Base-by-base conservation (phyloP, 2,888 invertebrate genomes). In the Drosophila rubida region DNA sequence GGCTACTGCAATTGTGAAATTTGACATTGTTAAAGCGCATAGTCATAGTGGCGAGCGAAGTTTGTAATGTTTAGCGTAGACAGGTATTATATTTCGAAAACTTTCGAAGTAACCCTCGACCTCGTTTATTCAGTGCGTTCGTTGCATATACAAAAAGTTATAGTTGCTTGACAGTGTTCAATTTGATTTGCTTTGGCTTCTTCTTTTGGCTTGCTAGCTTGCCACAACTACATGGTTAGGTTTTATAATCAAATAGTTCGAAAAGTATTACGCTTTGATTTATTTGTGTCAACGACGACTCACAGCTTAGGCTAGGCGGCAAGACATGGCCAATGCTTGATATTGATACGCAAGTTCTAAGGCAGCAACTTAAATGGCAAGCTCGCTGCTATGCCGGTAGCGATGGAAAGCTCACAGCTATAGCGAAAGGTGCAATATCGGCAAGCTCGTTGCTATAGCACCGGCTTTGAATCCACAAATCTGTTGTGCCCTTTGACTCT, bases 1-100 rank as follows among this genome's bases (percentile, higher is more conserved):
- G 53, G 64, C 70, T 59, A 61, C 45, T 70, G 75, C 75, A 68
- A 62, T 77, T 74, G 60, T 73, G 65, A 60, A 78, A 70, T 70
- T 75, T 78, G 77, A 74, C 78, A 77, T 78, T 77, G 78, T 61
- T 70, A 73, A 73, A 64, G 49, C 66, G 69, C 63, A 60, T 23
- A 57, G 64, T 72, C 77, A 77, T 37, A 61, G 39, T 35, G 44
- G 39, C 49, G 30, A 14, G 57, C 55, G 59, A 1, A n/a, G 51
- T 14, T 49, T 14, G 13, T 55, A 7, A 25, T 25, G 25, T n/a
- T n/a, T n/a, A n/a, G n/a, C n/a, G n/a, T n/a, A n/a, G n/a, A n/a
- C n/a, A n/a, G n/a, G n/a, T n/a, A n/a, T n/a, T n/a, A n/a, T n/a
- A n/a, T n/a, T n/a, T n/a, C 25, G 25, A 25, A 25, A 27, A 27